Conservation (phyloP, 2,113 vertebrate species). For the Callocephalon fimbriatum region DNA sequence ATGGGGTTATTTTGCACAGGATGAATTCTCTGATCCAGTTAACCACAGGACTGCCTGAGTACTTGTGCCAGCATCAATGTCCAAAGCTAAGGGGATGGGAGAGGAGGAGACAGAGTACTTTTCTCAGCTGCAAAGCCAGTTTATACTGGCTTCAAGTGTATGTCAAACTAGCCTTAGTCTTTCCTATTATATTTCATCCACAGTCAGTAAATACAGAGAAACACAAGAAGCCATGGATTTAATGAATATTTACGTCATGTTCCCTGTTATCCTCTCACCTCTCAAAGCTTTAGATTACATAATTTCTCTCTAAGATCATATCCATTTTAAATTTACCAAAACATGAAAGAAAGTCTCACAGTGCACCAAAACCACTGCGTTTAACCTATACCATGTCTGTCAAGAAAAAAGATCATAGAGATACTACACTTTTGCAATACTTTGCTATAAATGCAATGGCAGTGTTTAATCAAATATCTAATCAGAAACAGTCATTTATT, state of each 20-base stretch:
- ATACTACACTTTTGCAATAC: not conserved
- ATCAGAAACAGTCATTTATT: not conserved
- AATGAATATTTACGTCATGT: not conserved
- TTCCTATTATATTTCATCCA: not conserved
- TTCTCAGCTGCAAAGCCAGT: not conserved
- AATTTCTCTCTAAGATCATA: constrained; percentile 1
- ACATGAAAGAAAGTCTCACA: not conserved
- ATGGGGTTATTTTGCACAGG: not conserved
- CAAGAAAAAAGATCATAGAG: not conserved
- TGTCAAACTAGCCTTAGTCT: not conserved
- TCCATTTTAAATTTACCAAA: not conserved
- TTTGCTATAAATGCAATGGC: not conserved
- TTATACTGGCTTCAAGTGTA: not conserved
- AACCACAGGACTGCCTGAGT: not conserved
- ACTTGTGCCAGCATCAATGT: not conserved
- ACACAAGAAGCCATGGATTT: not conserved
- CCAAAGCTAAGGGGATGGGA: not conserved
- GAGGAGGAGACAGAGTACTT: not conserved
- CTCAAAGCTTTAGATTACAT: not conserved
- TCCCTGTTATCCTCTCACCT: not conserved
- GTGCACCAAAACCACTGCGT: not conserved
- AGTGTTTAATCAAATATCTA: constrained; percentile 9
- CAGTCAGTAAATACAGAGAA: not conserved
- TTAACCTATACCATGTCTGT: not conserved
- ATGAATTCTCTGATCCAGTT: not conserved